Evolutionary conservation across 2,113 vertebrate genomes (phyloP).

Genomic region (Oreochromis aureus): DNA sequence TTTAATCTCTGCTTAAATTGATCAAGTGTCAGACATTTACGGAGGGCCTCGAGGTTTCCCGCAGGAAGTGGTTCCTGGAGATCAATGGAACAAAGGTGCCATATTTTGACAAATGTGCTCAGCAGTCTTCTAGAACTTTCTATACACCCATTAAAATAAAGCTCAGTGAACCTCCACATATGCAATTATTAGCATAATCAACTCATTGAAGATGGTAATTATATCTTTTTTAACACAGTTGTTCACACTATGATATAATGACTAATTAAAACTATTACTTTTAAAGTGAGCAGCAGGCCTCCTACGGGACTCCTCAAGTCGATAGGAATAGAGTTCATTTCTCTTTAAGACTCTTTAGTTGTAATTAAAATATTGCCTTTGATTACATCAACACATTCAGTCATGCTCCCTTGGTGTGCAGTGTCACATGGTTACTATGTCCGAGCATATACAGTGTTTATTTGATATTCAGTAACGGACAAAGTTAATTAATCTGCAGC

Average conservation of each 20-base stretch:
- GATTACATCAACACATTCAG: conserved; percentile 26
- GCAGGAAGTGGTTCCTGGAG: not conserved
- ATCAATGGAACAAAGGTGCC: conserved; percentile 6
- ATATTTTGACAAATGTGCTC: not conserved
- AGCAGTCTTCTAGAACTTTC: not conserved
- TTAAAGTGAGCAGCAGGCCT: conserved; percentile 24
- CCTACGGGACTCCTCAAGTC: conserved; percentile 20
- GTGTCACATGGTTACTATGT: not conserved
- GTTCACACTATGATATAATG: conserved; percentile 9
- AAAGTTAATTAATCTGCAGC: not conserved
- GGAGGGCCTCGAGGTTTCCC: not conserved
- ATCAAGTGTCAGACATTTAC: conserved; percentile 8
- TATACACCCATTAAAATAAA: not conserved
- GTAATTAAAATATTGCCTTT: conserved; percentile 28
- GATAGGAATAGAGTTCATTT: not conserved
- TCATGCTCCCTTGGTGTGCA: not conserved
- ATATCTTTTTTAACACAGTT: conserved; percentile 18
- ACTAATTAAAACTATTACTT: conserved; percentile 47
- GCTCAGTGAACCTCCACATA: not conserved
- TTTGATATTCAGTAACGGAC: not conserved
- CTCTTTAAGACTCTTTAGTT: conserved; percentile 2
- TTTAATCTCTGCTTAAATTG: conserved; percentile 28
- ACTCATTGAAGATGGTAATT: conserved; percentile 23
- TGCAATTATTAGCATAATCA: conserved; percentile 28
- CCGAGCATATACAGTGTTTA: not conserved